Evolutionary conservation across 2,113 vertebrate species (phyloP), one percentile per base, ranked within the genome.

Genomic region (Rhagologus leucostigma): DNA sequence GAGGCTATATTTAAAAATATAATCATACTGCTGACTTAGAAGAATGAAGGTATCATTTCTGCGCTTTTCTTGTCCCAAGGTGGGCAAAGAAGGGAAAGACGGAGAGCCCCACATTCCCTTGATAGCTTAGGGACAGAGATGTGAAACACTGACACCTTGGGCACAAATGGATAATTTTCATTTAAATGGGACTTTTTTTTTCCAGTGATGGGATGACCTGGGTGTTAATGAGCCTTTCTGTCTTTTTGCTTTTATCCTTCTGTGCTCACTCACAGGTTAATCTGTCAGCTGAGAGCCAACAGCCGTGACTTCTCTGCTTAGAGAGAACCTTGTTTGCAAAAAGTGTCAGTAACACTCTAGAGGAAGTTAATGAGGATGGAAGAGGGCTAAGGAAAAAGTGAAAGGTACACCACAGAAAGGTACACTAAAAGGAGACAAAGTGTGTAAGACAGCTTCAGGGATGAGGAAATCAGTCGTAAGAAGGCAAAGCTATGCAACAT

Each of bases 1-100:
- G 80, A 70, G 52, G 26, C 85, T 94, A 37, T 81, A 46, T 89
- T 94, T 97, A 95, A 90, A 95, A 93, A 84, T 87, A 93, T 88
- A 89, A 68, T 60, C 71, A 55, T 75, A 22, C 56, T 82, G 93
- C 95, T 95, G 84, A 84, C 88, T 71, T 70, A 52, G 64, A 87
- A 91, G 46, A 81, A 84, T 22, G 32, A 78, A 90, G 41, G 23
- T 70, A 26, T 74, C 64, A 20, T 82, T 68, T 60, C 64, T 78
- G 41, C 0, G 3, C 59, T 85, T 76, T 75, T 63, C 74, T 68
- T 77, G 39, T 79, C 33, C 55, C 55, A 67, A 56, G 52, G 90
- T 91, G 67, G 30, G 67, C 69, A 71, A 79, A 84, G 47, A 57
- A 62, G 20, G 37, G 50, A 83, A 69, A 60, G 23, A 1, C 1